These are phyloP conservation scores for Chaenocephalus aceratus DNA, from an alignment of 2,113 vertebrate species.

Conservation along the genomic window DNA sequence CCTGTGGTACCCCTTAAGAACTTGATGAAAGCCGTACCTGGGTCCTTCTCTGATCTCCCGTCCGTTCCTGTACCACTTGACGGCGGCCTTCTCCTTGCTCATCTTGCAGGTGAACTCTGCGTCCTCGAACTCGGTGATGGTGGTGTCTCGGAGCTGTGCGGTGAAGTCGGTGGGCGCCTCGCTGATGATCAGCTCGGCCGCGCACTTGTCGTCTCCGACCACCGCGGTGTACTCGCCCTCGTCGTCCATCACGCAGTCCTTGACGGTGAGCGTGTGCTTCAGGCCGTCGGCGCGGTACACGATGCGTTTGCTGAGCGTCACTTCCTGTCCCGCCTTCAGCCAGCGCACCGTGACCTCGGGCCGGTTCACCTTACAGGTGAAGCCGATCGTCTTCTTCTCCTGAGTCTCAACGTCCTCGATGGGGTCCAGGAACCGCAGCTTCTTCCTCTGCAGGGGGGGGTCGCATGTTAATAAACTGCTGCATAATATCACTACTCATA, in stretches of 20 bases:
- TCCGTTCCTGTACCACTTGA: constrained; percentile 95
- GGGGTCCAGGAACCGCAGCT: constrained; percentile 90
- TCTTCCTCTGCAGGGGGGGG: constrained; percentile 86
- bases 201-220: constrained; percentile 91
- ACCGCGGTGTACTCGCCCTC: constrained; percentile 95
- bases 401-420: constrained; percentile 96
- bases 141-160: constrained; percentile 92
- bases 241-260: constrained; percentile 93
- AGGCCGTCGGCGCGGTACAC: constrained; percentile 92
- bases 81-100: constrained; percentile 92
- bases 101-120: constrained; percentile 94
- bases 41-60: constrained; percentile 95
- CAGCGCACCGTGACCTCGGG: constrained; percentile 92
- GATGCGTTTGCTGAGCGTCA: constrained; percentile 89
- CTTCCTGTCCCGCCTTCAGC: constrained; percentile 94
- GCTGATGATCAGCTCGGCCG: constrained; percentile 94
- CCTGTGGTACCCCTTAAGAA: no score
- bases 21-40: constrained; percentile 63
- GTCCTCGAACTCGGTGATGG: constrained; percentile 96
- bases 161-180: constrained; percentile 96
- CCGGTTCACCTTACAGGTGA: constrained; percentile 96
- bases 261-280: constrained; percentile 94
- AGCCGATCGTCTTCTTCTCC: constrained; percentile 95
- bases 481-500: no score
- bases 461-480: not conserved